phyloP scores from a whole-genome alignment of 2,888 invertebrate genomes.

The Dryocosmus kuriphilus region DNA sequence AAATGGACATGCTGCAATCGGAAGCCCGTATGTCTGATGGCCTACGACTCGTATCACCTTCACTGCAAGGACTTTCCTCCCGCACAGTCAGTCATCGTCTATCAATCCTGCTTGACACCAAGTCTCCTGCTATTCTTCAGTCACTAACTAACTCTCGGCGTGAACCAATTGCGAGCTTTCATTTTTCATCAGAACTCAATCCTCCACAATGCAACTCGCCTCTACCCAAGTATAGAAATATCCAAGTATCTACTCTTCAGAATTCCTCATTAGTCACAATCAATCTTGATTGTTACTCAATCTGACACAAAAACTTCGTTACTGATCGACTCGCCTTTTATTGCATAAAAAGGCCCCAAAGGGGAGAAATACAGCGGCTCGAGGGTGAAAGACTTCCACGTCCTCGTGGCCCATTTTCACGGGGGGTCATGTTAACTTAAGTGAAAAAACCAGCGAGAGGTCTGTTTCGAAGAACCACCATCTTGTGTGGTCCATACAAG shows the following conservation, averaged over 20 bases:
- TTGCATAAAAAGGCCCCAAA: slow-evolving; percentile 42
- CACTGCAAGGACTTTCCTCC: slow-evolving; percentile 69
- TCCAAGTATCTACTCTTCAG: not conserved
- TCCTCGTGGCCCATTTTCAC: slow-evolving; percentile 57
- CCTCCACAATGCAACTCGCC: not conserved
- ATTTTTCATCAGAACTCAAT: not conserved
- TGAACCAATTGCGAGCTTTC: not conserved
- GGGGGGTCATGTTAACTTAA: slow-evolving; percentile 73
- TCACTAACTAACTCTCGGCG: slow-evolving; percentile 24
- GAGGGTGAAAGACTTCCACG: slow-evolving; percentile 42
- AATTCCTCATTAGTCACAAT: not conserved
- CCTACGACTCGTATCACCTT: slow-evolving; percentile 69
- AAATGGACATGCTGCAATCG: slow-evolving; percentile 65
- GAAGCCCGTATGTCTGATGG: slow-evolving; percentile 70
- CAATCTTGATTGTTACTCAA: not conserved
- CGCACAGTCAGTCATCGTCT: slow-evolving; percentile 26
- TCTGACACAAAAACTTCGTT: not conserved
- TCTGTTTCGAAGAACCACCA: slow-evolving; percentile 52
- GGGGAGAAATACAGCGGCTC: slow-evolving; percentile 51
- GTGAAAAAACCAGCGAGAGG: slow-evolving; percentile 73
- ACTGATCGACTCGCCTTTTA: not conserved
- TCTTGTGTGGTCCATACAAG: slow-evolving; percentile 17
- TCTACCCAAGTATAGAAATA: not conserved
- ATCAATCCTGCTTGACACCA: slow-evolving; percentile 2
- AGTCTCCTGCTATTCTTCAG: slow-evolving; percentile 18